Conservation (phyloP, 2,797 vertebrate species). For the Chrysocyon brachyurus region DNA sequence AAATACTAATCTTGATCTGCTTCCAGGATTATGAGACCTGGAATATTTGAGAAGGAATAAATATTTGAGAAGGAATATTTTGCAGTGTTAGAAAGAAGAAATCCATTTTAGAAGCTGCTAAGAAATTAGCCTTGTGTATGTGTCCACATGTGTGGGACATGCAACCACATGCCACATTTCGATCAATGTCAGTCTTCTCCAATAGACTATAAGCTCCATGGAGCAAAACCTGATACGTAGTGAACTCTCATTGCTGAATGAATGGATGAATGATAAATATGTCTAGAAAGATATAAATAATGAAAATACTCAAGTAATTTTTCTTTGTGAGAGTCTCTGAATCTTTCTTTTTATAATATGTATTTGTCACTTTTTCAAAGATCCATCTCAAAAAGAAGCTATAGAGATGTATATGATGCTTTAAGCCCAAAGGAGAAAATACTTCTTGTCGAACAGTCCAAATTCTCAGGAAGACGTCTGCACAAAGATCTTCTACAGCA, state of each 20-base stretch:
- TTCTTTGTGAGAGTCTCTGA: not conserved
- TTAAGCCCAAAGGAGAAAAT: not conserved
- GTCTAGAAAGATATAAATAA: not conserved
- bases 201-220: not conserved
- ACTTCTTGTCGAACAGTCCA: not conserved
- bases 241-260: not conserved
- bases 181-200: not conserved
- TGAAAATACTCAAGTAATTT: not conserved
- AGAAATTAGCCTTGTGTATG: not conserved
- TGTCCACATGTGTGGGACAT: not conserved
- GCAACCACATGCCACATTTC: not conserved
- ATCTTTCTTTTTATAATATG: not conserved
- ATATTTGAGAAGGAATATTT: constrained; percentile 18
- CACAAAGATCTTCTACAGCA: not conserved
- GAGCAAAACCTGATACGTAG: not conserved
- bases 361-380: not conserved
- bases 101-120: constrained; percentile 10
- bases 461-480: not conserved
- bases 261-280: not conserved
- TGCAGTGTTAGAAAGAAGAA: not conserved
- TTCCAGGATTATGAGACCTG: not conserved
- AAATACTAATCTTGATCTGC: not conserved
- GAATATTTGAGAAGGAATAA: constrained; percentile 1
- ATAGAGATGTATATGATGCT: not conserved
- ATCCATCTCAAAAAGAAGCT: not conserved